phyloP scores from a whole-genome alignment of 1,140 invertebrate species.

The Drosophila arizonae region DNA sequence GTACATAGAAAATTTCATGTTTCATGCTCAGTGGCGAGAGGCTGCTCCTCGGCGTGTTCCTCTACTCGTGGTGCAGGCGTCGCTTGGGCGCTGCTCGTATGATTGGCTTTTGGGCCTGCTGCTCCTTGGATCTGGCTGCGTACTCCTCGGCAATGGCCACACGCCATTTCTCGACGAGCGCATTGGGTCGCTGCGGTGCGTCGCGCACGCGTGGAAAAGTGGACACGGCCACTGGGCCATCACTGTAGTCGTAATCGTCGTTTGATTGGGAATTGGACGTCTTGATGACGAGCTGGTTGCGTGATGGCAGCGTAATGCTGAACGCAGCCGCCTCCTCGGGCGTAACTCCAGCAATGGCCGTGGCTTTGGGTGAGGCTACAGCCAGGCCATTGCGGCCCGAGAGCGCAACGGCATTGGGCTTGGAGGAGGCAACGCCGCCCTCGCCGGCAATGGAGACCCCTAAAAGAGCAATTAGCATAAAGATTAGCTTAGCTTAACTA shows the following conservation, averaged over 20 bases:
- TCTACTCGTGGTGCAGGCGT: slow-evolving; percentile 60
- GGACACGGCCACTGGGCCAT: slow-evolving; percentile 38
- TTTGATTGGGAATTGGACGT: slow-evolving; percentile 50
- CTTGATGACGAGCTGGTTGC: slow-evolving; percentile 78
- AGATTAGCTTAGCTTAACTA: not conserved
- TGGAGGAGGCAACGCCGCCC: slow-evolving; percentile 87
- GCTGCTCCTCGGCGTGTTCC: not conserved
- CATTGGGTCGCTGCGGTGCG: slow-evolving; percentile 37
- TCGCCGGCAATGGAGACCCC: slow-evolving; percentile 86
- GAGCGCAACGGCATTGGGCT: slow-evolving; percentile 87
- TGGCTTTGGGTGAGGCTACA: slow-evolving; percentile 87
- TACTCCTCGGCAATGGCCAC: slow-evolving; percentile 75
- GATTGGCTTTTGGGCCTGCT: slow-evolving; percentile 22
- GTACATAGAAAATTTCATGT: slow-evolving; percentile 43
- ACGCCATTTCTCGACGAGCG: slow-evolving; percentile 66
- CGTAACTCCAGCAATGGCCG: slow-evolving; percentile 87
- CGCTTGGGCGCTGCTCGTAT: slow-evolving; percentile 62
- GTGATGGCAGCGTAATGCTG: slow-evolving; percentile 71
- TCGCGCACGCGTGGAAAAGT: slow-evolving; percentile 56
- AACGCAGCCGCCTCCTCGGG: slow-evolving; percentile 84
- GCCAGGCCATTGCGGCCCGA: slow-evolving; percentile 87
- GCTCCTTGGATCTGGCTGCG: slow-evolving; percentile 54
- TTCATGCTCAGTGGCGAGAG: not conserved
- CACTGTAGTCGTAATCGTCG: slow-evolving; percentile 74
- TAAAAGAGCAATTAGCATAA: slow-evolving; percentile 33